Evolutionary conservation across 1,140 invertebrate genomes (phyloP).

Genomic region (Heliothis subflexa): DNA sequence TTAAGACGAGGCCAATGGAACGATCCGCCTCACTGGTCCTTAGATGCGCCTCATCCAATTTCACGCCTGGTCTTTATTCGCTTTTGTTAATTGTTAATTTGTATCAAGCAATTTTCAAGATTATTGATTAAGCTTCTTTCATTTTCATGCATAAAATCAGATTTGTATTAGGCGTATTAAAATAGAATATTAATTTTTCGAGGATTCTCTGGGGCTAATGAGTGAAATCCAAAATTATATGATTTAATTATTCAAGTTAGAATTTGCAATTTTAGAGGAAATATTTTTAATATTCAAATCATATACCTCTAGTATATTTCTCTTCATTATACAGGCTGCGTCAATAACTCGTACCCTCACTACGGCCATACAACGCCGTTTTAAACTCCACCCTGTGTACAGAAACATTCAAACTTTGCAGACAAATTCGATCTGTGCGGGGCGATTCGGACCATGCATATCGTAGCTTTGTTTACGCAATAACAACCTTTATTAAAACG

Average conservation of each 20-base stretch:
- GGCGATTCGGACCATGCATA: constrained; percentile 69
- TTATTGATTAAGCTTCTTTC: constrained; percentile 52
- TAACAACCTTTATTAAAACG: constrained; percentile 38
- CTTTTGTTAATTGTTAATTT: constrained; percentile 66
- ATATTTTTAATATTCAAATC: constrained; percentile 13
- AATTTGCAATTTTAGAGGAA: neutral
- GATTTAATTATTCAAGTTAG: neutral
- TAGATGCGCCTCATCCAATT: constrained; percentile 60
- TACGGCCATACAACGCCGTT: constrained; percentile 64
- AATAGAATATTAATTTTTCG: too few relatives aligned
- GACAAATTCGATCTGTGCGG: constrained; percentile 81
- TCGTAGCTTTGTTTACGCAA: constrained; percentile 47
- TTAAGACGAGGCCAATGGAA: constrained; percentile 57
- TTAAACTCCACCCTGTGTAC: constrained; percentile 67
- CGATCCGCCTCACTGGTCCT: constrained; percentile 49
- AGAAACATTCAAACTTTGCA: constrained; percentile 84
- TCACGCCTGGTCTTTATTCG: constrained; percentile 51
- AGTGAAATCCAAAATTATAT: neutral
- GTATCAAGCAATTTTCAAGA: constrained; percentile 62
- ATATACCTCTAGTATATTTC: constrained; percentile 16
- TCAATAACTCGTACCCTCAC: constrained; percentile 61
- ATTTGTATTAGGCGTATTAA: neutral
- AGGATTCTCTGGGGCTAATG: too few relatives aligned
- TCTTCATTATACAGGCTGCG: constrained; percentile 45
- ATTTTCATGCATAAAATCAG: neutral